Evolutionary conservation across 2,113 vertebrate species (phyloP).

Genomic region (Sceloporus undulatus): DNA sequence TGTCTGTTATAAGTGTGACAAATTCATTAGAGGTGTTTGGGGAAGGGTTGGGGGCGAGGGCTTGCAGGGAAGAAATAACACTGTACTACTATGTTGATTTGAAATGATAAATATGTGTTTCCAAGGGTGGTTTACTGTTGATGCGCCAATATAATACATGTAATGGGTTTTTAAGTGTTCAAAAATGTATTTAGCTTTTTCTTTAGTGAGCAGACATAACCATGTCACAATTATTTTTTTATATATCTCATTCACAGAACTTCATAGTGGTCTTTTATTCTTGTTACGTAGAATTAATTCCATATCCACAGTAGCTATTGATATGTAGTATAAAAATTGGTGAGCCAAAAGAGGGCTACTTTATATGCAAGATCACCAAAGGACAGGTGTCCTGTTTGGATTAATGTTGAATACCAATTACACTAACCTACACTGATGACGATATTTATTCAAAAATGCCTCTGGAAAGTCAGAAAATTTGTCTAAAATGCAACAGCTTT

Average conservation of each 20-base stretch:
- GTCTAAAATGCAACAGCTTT: conserved; percentile 92
- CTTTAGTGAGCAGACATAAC: conserved; percentile 59
- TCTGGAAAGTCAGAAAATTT: conserved; percentile 86
- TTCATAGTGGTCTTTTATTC: conserved; percentile 66
- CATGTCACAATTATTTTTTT: conserved; percentile 57
- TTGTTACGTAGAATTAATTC: conserved; percentile 81
- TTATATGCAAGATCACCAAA: conserved; percentile 63
- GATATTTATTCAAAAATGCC: conserved; percentile 97
- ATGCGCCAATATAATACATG: conserved; percentile 60
- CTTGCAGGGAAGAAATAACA: conserved; percentile 32
- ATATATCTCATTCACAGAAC: conserved; percentile 63
- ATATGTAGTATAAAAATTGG: conserved; percentile 73
- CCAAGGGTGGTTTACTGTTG: conserved; percentile 68
- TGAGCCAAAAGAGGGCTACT: conserved; percentile 68
- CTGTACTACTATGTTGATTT: conserved; percentile 52
- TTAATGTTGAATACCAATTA: conserved; percentile 74
- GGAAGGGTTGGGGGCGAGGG: background rate
- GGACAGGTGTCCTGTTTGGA: conserved; percentile 76
- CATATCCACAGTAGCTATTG: conserved; percentile 73
- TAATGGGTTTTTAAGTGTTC: conserved; percentile 57
- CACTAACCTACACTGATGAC: conserved; percentile 81
- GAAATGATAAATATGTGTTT: conserved; percentile 70
- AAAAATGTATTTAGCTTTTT: conserved; percentile 64
- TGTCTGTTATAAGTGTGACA: conserved; percentile 55
- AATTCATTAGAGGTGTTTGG: conserved; percentile 58